Evolutionary conservation across 2,113 vertebrate species (phyloP).

Genomic region (Gnathonemus longibarbis): DNA sequence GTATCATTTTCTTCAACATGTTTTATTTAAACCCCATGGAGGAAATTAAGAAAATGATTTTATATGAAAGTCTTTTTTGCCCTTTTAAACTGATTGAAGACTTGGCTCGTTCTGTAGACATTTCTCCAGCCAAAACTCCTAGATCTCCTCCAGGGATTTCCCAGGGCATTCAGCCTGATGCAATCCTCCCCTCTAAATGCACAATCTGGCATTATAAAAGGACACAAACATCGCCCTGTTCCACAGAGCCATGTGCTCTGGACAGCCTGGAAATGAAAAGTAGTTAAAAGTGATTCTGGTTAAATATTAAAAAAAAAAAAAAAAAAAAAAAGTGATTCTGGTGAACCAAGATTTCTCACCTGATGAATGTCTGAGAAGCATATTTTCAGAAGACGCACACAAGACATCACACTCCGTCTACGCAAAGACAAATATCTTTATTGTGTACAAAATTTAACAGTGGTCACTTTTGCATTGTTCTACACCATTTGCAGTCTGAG

Average conservation of each 20-base stretch:
- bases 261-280: neutral
- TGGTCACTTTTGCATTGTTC: neutral
- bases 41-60: neutral
- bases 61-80: neutral
- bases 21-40: neutral
- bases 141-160: neutral
- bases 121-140: neutral
- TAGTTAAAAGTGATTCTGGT: neutral
- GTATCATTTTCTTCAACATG: neutral
- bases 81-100: neutral
- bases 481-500: neutral
- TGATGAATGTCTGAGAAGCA: neutral
- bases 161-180: neutral
- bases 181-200: neutral
- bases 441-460: conserved; percentile 13
- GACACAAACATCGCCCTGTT: neutral
- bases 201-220: neutral
- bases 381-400: neutral
- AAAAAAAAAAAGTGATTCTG: neutral
- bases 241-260: neutral
- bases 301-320: no score
- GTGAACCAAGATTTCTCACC: neutral
- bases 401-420: neutral
- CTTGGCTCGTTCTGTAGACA: neutral
- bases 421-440: conserved; percentile 2